Evolutionary conservation across 2,888 invertebrate species (phyloP).

Genomic region (Rotaria magnacalcarata): DNA sequence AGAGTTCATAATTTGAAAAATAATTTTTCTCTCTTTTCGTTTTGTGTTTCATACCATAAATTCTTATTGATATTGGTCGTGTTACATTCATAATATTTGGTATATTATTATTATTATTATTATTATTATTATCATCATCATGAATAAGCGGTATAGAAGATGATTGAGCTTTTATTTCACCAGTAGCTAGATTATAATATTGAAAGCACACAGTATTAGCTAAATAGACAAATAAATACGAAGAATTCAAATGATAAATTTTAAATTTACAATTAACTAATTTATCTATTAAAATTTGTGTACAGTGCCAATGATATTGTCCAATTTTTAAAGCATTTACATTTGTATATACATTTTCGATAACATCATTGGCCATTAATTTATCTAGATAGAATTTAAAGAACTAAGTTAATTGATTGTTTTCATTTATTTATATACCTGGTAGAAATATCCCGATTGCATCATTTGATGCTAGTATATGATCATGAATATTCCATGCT

Average conservation of each 20-base stretch:
- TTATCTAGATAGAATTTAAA: background rate
- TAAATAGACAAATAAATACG: background rate
- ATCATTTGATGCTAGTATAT: background rate
- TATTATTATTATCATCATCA: background rate
- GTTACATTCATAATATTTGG: background rate
- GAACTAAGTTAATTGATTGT: background rate
- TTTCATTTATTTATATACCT: background rate
- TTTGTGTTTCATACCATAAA: background rate
- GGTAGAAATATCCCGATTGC: background rate
- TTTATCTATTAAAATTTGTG: background rate
- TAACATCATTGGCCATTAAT: background rate
- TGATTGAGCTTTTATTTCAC: constrained; percentile 33
- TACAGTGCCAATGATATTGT: constrained; percentile 31
- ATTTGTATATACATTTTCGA: constrained; percentile 18
- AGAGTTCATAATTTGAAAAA: too few relatives aligned
- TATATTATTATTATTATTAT: background rate
- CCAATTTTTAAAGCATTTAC: constrained; percentile 23
- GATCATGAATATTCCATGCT: constrained; percentile 19
- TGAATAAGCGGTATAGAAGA: background rate
- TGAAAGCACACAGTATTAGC: constrained; percentile 2
- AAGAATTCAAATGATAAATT: too few relatives aligned
- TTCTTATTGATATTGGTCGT: background rate
- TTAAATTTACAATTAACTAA: background rate
- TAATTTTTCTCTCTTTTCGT: too few relatives aligned
- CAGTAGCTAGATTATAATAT: background rate